Percentiles rank a stretch among this genome's conserved stretches.
Conservation (phyloP, 2,888 invertebrate genomes). For the Tipula lateralis region DNA sequence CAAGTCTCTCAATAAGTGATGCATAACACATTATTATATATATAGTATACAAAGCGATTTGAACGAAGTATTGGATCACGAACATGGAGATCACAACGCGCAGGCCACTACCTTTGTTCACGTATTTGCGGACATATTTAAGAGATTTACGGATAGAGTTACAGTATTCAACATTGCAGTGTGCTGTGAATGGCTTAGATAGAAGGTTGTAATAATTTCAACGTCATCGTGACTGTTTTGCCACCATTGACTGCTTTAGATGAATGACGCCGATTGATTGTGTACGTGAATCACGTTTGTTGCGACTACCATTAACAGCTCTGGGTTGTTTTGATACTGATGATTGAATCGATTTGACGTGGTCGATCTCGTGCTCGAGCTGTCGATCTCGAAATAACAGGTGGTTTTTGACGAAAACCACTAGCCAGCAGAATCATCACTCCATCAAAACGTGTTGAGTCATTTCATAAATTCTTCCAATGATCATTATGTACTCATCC, state of each 20-base stretch:
- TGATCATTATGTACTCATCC: too few relatives aligned
- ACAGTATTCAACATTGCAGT: conserved; percentile 37
- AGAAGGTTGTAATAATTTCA: conserved; percentile 38
- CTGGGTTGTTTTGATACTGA: too few relatives aligned
- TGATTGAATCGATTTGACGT: too few relatives aligned
- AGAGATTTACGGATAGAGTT: conserved; percentile 46
- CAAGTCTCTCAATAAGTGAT: neutral
- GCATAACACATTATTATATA: neutral
- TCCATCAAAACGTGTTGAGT: too few relatives aligned
- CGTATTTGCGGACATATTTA: conserved; percentile 46
- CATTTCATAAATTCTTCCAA: neutral
- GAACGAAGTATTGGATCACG: neutral
- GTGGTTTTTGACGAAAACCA: too few relatives aligned
- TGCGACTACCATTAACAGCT: too few relatives aligned
- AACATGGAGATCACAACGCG: conserved; percentile 27
- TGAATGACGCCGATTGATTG: neutral
- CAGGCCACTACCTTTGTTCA: conserved; percentile 34
- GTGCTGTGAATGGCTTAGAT: conserved; percentile 26
- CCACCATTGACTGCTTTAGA: neutral
- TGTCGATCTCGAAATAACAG: too few relatives aligned
- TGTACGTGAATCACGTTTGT: neutral
- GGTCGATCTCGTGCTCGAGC: too few relatives aligned
- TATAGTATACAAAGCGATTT: neutral
- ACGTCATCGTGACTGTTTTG: too few relatives aligned
- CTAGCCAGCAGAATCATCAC: too few relatives aligned